Evolutionary conservation across 2,797 vertebrate genomes (phyloP).

Genomic region (Neomorphus geoffroyi): DNA sequence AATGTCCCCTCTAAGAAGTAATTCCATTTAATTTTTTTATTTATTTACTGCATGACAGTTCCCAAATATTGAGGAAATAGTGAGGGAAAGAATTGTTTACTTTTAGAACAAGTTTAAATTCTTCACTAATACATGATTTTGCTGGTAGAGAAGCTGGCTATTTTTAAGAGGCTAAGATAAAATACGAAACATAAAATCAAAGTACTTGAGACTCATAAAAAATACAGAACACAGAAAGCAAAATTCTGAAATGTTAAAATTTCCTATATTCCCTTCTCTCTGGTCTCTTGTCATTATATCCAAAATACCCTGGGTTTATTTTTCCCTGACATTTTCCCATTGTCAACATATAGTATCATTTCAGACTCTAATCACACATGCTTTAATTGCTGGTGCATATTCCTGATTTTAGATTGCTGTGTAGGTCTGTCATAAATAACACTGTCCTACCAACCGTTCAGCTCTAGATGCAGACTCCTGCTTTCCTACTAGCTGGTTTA

Average conservation of each 20-base stretch:
- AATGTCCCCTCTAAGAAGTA: background rate
- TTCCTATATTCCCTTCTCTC: background rate
- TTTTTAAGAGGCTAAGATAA: background rate
- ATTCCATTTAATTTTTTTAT: background rate
- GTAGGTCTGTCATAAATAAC: background rate
- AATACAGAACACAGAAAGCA: background rate
- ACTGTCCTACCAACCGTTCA: accelerated
- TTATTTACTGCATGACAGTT: background rate
- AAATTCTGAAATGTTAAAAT: background rate
- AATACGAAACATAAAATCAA: background rate
- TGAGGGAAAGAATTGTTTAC: background rate
- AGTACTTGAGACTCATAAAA: background rate
- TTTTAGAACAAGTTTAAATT: background rate
- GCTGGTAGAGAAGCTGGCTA: background rate
- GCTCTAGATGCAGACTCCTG: background rate
- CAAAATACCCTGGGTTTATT: background rate
- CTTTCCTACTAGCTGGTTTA: background rate
- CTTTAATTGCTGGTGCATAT: background rate
- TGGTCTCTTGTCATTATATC: background rate
- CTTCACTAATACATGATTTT: background rate
- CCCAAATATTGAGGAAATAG: background rate
- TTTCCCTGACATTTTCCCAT: background rate
- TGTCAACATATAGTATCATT: background rate
- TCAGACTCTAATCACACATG: background rate
- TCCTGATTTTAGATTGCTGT: background rate